phyloP scores from a whole-genome alignment of 2,113 vertebrate genomes.

The Myotis davidii region DNA sequence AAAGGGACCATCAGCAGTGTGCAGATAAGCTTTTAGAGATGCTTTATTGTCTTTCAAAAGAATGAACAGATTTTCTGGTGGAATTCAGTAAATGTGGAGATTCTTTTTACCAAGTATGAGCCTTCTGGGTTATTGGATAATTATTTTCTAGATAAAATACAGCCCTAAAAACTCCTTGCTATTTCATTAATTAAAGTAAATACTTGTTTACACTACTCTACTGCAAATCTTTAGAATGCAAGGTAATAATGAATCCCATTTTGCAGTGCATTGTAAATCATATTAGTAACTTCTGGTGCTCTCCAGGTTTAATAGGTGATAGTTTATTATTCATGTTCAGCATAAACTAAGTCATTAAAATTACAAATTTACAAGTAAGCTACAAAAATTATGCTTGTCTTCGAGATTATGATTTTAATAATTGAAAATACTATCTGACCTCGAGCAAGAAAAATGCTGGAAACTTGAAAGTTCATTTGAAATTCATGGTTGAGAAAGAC shows the following conservation, averaged over 20 bases:
- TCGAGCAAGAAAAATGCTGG: conserved; percentile 55
- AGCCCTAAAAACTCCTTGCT: neutral
- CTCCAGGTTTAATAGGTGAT: conserved; percentile 60
- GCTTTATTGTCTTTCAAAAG: conserved; percentile 63
- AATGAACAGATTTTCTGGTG: conserved; percentile 53
- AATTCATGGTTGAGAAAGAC: conserved; percentile 49
- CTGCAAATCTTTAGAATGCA: conserved; percentile 60
- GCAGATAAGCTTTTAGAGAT: conserved; percentile 65
- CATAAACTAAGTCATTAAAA: conserved; percentile 78
- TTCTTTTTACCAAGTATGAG: conserved; percentile 27
- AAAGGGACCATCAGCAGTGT: conserved; percentile 8
- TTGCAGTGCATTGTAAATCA: conserved; percentile 64
- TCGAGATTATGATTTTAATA: conserved; percentile 67
- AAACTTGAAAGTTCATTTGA: conserved; percentile 55
- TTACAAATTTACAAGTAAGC: conserved; percentile 64
- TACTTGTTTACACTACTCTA: conserved; percentile 48
- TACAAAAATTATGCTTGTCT: conserved; percentile 66
- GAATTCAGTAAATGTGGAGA: conserved; percentile 49
- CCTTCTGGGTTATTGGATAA: conserved; percentile 8
- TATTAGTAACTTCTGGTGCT: conserved; percentile 68
- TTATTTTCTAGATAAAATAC: conserved; percentile 50
- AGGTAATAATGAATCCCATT: conserved; percentile 56
- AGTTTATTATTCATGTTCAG: conserved; percentile 65
- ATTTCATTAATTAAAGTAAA: conserved; percentile 72
- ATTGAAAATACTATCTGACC: conserved; percentile 66